Conservation (phyloP, 2,888 invertebrate species). For the Agonopterix heracliana region DNA sequence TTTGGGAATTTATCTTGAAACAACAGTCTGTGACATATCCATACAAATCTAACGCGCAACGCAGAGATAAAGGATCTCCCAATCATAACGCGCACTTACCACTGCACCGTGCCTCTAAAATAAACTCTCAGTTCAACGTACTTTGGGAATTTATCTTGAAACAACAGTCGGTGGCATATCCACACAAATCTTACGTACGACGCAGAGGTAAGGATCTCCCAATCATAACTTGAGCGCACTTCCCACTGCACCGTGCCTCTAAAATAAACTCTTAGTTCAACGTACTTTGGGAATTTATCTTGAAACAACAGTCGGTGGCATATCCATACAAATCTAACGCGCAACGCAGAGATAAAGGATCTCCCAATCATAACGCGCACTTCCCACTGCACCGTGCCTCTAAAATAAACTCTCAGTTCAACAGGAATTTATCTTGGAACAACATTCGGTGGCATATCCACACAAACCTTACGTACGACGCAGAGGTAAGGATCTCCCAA, state of each 20-base stretch:
- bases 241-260: constrained; percentile 18
- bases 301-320: constrained; percentile 3
- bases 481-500: too few species aligned
- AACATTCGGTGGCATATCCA: neutral
- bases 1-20: neutral
- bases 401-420: constrained; percentile 45
- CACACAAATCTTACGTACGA: too few species aligned
- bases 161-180: too few species aligned
- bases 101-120: too few species aligned
- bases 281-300: too few species aligned
- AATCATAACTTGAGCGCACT: too few species aligned
- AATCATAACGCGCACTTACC: constrained; percentile 55
- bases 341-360: constrained; percentile 30
- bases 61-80: constrained; percentile 37
- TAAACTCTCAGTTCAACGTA: constrained; percentile 31
- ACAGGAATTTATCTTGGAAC: constrained; percentile 43
- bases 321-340: constrained; percentile 26
- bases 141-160: constrained; percentile 40
- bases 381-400: constrained; percentile 33
- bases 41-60: constrained; percentile 17
- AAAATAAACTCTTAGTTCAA: too few species aligned
- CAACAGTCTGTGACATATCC: constrained; percentile 22
- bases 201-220: too few species aligned
- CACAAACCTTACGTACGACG: too few species aligned
- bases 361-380: constrained; percentile 58